Evolutionary conservation across 92 coral and sea anemone species (phyloP).

Genomic region (Phenganax subtilis): DNA sequence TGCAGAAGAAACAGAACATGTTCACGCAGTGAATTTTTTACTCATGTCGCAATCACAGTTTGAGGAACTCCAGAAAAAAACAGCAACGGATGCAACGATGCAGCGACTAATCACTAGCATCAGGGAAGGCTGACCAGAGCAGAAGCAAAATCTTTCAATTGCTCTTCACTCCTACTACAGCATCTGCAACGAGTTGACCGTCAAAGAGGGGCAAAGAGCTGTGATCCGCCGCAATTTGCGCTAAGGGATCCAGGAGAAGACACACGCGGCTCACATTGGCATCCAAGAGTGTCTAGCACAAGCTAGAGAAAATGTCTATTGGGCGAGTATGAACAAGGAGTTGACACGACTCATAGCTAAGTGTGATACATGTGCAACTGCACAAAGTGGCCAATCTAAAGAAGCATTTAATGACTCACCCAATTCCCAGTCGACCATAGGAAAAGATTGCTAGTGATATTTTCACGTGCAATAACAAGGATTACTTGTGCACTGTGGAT

Average conservation of each 20-base stretch:
- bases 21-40: too few species aligned
- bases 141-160: conserved; percentile 23
- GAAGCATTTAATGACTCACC: too few species aligned
- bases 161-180: conserved; percentile 10
- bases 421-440: too few species aligned
- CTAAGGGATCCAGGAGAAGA: neutral
- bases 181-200: conserved; percentile 41
- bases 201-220: conserved; percentile 23
- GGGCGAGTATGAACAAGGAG: conserved; percentile 25
- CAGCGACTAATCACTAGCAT: conserved; percentile 29
- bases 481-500: too few species aligned
- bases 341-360: neutral
- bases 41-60: too few species aligned
- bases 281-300: conserved; percentile 26
- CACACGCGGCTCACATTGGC: conserved; percentile 17
- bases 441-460: too few species aligned
- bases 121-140: conserved; percentile 45
- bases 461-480: too few species aligned
- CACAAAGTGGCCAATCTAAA: too few species aligned
- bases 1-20: too few species aligned
- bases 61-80: conserved; percentile 29
- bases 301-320: conserved; percentile 19
- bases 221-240: neutral
- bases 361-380: too few species aligned
- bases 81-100: conserved; percentile 1